phyloP scores from a whole-genome alignment of 2,797 vertebrate genomes.

The Miichthys miiuy region DNA sequence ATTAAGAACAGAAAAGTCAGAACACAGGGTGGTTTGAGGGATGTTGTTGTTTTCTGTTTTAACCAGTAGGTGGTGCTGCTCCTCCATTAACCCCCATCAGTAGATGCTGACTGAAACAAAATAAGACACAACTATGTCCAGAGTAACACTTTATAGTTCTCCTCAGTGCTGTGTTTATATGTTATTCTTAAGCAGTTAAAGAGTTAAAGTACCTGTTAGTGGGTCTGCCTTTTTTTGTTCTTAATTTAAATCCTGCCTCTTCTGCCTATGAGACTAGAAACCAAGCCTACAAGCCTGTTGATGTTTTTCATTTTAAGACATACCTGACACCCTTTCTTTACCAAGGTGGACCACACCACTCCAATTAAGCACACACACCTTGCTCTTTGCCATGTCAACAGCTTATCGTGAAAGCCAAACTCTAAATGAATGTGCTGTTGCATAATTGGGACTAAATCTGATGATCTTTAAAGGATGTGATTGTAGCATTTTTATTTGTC shows the following conservation, averaged over 20 bases:
- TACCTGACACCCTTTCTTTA: not conserved
- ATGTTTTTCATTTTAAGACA: not conserved
- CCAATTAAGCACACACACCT: not conserved
- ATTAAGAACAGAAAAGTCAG: not conserved
- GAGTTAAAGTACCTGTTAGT: conserved; percentile 1
- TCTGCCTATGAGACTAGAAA: conserved; percentile 10
- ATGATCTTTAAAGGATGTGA: not conserved
- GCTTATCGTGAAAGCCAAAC: not conserved
- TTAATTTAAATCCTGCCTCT: conserved; percentile 46
- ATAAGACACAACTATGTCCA: conserved; percentile 10
- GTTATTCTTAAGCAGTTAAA: conserved; percentile 8
- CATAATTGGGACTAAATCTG: conserved; percentile 12
- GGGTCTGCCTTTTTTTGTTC: conserved; percentile 11
- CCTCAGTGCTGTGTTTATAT: conserved; percentile 14
- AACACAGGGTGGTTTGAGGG: not conserved
- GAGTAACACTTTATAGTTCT: conserved; percentile 1
- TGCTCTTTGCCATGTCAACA: not conserved
- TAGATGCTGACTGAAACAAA: conserved; percentile 27
- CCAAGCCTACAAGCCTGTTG: not conserved
- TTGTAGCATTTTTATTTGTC: not conserved
- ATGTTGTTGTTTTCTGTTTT: conserved; percentile 29
- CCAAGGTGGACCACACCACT: conserved; percentile 8
- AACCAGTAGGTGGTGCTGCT: conserved; percentile 75
- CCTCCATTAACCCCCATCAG: conserved; percentile 26
- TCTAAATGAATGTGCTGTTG: conserved; percentile 8